These are phyloP conservation scores for Tenebrio molitor DNA, from an alignment of 1,140 invertebrate species.

Conservation along the genomic window DNA sequence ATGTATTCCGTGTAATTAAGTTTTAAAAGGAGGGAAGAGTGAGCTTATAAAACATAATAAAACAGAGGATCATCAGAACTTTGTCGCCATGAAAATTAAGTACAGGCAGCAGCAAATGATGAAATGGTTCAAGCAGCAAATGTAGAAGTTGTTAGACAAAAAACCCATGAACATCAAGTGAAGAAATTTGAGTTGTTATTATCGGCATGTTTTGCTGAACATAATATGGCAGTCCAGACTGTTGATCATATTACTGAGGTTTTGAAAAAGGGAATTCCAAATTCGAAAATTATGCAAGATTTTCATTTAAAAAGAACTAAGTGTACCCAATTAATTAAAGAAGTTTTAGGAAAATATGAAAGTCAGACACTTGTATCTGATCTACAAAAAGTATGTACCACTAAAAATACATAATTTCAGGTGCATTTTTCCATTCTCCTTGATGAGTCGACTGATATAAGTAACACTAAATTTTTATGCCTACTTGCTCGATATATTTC, in stretches of 20 bases:
- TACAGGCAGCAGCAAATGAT: background rate
- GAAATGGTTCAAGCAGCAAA: background rate
- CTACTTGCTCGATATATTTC: background rate
- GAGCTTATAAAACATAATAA: background rate
- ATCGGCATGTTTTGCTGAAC: background rate
- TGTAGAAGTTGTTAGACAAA: background rate
- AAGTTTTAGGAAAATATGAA: too few species aligned
- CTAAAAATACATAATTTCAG: background rate
- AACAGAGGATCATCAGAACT: background rate
- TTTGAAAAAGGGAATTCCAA: background rate
- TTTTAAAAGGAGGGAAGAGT: background rate
- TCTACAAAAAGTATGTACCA: too few species aligned
- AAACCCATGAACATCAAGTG: background rate
- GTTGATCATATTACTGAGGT: background rate
- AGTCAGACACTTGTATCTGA: too few species aligned
- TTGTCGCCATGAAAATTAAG: background rate
- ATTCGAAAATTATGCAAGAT: slow-evolving; percentile 4
- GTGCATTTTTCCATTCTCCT: background rate
- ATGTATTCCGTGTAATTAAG: slow-evolving; percentile 7
- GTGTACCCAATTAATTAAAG: background rate
- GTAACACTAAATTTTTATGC: slow-evolving; percentile 9
- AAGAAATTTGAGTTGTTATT: background rate
- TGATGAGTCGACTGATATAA: background rate
- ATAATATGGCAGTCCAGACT: background rate
- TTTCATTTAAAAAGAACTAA: background rate